phyloP scores from a whole-genome alignment of 2,113 vertebrate species.

The Paracanthobrama guichenoti region DNA sequence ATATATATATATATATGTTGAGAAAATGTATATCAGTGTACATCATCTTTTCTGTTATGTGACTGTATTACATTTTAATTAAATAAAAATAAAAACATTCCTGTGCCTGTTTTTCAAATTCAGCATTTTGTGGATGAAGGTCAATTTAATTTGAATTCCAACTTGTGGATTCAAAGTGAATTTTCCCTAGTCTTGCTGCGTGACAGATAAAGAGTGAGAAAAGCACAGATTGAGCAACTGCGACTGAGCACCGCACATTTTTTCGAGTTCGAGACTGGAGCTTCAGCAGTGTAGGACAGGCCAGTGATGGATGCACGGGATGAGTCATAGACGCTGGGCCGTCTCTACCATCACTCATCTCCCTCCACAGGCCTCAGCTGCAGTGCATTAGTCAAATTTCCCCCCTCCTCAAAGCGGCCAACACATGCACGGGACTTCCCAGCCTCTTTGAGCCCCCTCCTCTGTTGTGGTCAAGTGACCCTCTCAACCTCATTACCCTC shows the following conservation, averaged over 20 bases:
- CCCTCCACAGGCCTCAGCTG: conserved; percentile 47
- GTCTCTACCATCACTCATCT: conserved; percentile 43
- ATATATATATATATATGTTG: too few species aligned
- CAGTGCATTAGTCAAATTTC: conserved; percentile 52
- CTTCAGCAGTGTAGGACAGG: conserved; percentile 16
- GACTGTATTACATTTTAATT: not conserved
- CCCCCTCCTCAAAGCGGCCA: conserved; percentile 16
- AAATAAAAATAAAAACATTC: not conserved
- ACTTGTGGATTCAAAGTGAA: not conserved
- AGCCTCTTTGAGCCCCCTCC: not conserved
- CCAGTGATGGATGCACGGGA: conserved; percentile 43
- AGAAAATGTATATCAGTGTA: too few species aligned
- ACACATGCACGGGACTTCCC: conserved; percentile 20
- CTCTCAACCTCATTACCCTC: conserved; percentile 3
- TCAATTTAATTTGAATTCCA: not conserved
- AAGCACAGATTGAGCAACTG: not conserved
- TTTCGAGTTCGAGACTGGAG: not conserved
- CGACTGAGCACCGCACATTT: not conserved
- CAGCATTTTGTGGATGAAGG: not conserved
- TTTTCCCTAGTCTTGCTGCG: not conserved
- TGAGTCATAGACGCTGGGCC: conserved; percentile 51
- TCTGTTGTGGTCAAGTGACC: conserved; percentile 26
- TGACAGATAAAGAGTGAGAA: not conserved
- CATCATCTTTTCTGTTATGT: not conserved
- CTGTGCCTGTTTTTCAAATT: not conserved